These are phyloP conservation scores for Engystomops pustulosus DNA, from an alignment of 2,113 vertebrate species.

Conservation along the genomic window DNA sequence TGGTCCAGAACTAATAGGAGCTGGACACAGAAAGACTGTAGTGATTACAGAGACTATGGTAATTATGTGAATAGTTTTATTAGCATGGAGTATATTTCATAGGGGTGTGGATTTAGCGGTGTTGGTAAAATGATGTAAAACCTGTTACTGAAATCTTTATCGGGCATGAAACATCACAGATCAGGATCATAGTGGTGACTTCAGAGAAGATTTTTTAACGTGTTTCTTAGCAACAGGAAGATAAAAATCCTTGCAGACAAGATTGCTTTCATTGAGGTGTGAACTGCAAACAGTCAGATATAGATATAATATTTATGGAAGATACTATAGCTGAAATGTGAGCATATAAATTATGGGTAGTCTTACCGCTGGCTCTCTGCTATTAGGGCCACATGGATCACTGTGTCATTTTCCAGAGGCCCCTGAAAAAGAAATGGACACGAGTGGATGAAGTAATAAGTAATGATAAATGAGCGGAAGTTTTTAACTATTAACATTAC, in stretches of 20 bases:
- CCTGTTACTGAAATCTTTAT: neutral
- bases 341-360: neutral
- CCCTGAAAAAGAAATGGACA: constrained; percentile 77
- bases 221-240: neutral
- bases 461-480: neutral
- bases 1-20: too few relatives aligned
- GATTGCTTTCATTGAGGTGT: neutral
- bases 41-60: too few relatives aligned
- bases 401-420: constrained; percentile 93
- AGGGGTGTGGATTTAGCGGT: too few relatives aligned
- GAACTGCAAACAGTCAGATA: neutral
- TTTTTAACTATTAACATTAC: too few relatives aligned
- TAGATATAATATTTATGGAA: neutral
- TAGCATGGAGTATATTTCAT: too few relatives aligned
- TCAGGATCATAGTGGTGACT: neutral
- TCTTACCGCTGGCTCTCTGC: constrained; percentile 97
- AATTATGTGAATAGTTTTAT: too few relatives aligned
- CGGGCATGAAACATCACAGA: neutral
- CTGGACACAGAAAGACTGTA: too few relatives aligned
- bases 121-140: constrained; percentile 29
- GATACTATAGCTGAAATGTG: neutral
- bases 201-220: neutral
- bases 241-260: constrained; percentile 5
- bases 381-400: constrained; percentile 90
- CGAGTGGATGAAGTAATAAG: neutral